Evolutionary conservation across 2,113 vertebrate genomes (phyloP).

Genomic region (Pholis gunnellus): DNA sequence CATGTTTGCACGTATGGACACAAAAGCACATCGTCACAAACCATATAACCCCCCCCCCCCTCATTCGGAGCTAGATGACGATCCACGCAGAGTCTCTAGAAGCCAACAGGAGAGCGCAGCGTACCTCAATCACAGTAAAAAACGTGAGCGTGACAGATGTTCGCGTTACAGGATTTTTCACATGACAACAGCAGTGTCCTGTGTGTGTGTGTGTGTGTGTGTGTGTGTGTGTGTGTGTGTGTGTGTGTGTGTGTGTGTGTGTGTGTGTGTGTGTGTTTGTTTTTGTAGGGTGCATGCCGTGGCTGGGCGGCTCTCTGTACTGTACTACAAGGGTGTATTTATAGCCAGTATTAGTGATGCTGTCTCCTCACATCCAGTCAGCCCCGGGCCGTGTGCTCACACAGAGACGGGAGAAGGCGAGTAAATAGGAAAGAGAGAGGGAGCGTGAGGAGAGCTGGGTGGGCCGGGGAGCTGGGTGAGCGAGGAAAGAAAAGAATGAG

Average conservation of each 20-base stretch:
- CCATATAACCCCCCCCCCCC: not conserved
- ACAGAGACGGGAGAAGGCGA: conserved; percentile 48
- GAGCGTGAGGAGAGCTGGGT: not conserved
- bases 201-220: conserved; percentile 25
- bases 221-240: conserved; percentile 14
- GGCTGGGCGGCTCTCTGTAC: conserved; percentile 61
- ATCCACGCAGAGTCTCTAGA: not conserved
- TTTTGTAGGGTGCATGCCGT: conserved; percentile 42
- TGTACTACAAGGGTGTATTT: conserved; percentile 79
- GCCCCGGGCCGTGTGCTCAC: conserved; percentile 65
- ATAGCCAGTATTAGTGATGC: conserved; percentile 79
- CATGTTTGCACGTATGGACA: not conserved
- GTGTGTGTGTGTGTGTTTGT: conserved; percentile 11
- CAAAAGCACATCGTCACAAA: not conserved
- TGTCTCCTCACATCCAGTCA: conserved; percentile 81
- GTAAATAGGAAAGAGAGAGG: conserved; percentile 34
- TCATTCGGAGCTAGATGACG: not conserved
- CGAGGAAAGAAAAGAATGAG: not conserved
- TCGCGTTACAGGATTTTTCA: conserved; percentile 2
- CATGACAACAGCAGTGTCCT: conserved; percentile 32
- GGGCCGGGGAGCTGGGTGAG: not conserved
- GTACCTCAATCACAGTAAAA: conserved; percentile 20
- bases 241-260: conserved; percentile 35
- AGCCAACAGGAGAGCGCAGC: not conserved
- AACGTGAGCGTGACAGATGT: conserved; percentile 4